Conservation (phyloP, 2,797 vertebrate genomes). For the Botia almorhae region DNA sequence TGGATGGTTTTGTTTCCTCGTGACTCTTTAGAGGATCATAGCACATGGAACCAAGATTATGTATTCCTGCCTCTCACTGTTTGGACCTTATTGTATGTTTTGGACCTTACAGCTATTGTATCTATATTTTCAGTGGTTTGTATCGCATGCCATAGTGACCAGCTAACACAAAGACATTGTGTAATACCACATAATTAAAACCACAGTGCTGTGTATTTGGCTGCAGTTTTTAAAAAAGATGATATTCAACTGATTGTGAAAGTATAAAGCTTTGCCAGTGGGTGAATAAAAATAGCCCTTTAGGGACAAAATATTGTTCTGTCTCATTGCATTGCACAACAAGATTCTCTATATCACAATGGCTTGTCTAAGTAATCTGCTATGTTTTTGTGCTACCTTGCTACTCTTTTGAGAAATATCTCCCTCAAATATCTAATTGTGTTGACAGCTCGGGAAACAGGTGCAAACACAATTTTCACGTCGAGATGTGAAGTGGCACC, state of each 20-base stretch:
- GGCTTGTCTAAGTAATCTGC: background rate
- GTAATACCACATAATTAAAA: constrained; percentile 11
- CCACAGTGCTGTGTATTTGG: background rate
- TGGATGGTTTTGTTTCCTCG: background rate
- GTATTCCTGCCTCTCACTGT: background rate
- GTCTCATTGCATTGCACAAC: background rate
- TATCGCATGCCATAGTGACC: constrained; percentile 8
- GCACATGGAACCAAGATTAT: background rate
- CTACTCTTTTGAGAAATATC: background rate
- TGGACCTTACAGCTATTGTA: constrained; percentile 15
- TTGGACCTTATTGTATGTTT: background rate
- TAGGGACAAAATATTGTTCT: background rate
- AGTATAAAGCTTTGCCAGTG: background rate
- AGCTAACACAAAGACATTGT: background rate
- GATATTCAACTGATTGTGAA: background rate
- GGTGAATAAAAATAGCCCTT: background rate
- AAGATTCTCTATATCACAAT: background rate
- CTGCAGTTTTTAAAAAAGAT: background rate
- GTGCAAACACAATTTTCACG: constrained; percentile 16
- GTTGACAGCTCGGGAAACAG: background rate
- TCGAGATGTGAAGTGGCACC: background rate
- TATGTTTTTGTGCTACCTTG: constrained; percentile 1
- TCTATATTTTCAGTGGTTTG: constrained; percentile 24
- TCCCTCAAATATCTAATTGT: background rate
- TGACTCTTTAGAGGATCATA: background rate